These are phyloP conservation scores for Aphis gossypii DNA, from an alignment of 1,140 invertebrate species.

Conservation along the genomic window DNA sequence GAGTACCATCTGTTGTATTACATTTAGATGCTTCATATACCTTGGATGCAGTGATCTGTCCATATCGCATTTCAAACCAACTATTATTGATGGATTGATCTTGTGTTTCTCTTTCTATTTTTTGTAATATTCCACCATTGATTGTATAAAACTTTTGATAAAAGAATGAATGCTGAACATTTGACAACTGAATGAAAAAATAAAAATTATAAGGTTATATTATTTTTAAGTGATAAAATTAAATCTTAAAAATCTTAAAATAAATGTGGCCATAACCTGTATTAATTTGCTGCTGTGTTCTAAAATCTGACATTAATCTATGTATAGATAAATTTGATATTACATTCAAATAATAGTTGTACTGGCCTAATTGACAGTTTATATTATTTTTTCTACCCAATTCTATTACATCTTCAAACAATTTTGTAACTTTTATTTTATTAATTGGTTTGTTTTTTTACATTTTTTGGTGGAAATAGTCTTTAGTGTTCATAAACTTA, in stretches of 20 bases:
- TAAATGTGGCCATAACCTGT: not conserved
- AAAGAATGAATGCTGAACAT: not conserved
- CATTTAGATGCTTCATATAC: conserved; percentile 17
- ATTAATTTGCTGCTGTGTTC: not conserved
- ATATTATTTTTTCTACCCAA: not conserved
- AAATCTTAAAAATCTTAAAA: not conserved
- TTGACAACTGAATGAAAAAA: not conserved
- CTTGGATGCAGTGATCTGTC: not conserved
- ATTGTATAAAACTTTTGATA: not conserved
- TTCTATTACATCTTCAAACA: not conserved
- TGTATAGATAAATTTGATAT: not conserved
- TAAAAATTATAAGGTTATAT: not conserved
- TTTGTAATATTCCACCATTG: not conserved
- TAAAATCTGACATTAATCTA: not conserved
- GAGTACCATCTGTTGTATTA: not conserved
- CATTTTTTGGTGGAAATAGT: conserved; percentile 17
- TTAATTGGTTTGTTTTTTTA: not conserved
- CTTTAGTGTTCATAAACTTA: conserved; percentile 14
- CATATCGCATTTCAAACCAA: conserved; percentile 24
- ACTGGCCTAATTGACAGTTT: not conserved
- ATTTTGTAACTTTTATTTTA: not conserved
- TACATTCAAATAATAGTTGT: not conserved
- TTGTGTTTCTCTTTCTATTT: not conserved
- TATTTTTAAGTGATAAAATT: not conserved
- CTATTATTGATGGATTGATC: not conserved